phyloP scores from a whole-genome alignment of 2,113 vertebrate genomes.

The Alectura lathami region DNA sequence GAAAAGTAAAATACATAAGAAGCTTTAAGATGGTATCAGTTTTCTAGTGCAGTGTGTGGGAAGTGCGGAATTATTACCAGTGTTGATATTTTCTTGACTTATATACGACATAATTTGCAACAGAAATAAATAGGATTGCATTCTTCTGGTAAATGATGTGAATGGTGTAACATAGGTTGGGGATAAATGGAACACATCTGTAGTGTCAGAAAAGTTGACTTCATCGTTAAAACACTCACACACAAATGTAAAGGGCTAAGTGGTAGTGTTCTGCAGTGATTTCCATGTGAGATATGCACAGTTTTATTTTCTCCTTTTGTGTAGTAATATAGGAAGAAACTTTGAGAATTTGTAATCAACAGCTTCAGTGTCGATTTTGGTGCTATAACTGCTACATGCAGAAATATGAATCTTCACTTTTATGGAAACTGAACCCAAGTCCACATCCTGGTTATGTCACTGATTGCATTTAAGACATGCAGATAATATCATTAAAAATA shows the following conservation, averaged over 20 bases:
- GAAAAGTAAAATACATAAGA: not conserved
- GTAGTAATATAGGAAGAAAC: not conserved
- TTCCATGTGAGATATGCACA: not conserved
- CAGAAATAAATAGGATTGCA: not conserved
- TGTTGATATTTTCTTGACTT: not conserved
- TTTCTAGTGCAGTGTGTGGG: not conserved
- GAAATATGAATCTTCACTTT: not conserved
- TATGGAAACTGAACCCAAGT: not conserved
- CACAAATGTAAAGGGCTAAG: not conserved
- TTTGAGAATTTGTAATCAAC: not conserved
- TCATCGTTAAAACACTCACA: not conserved
- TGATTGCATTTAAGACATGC: not conserved
- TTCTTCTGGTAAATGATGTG: not conserved
- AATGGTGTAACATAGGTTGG: not conserved
- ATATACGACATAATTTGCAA: not conserved
- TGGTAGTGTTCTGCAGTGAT: not conserved
- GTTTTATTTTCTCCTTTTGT: not conserved
- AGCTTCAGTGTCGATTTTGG: not conserved
- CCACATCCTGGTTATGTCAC: not conserved
- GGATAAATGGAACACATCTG: not conserved
- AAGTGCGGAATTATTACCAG: not conserved
- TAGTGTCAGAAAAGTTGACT: not conserved
- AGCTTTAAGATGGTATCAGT: rapidly evolving
- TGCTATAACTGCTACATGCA: not conserved
- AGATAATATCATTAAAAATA: not conserved